Percentiles rank a stretch among this genome's conserved stretches.
These are phyloP conservation scores for Pseudobourletiella spinata DNA, from an alignment of 1,140 invertebrate genomes.

Conservation along the genomic window DNA sequence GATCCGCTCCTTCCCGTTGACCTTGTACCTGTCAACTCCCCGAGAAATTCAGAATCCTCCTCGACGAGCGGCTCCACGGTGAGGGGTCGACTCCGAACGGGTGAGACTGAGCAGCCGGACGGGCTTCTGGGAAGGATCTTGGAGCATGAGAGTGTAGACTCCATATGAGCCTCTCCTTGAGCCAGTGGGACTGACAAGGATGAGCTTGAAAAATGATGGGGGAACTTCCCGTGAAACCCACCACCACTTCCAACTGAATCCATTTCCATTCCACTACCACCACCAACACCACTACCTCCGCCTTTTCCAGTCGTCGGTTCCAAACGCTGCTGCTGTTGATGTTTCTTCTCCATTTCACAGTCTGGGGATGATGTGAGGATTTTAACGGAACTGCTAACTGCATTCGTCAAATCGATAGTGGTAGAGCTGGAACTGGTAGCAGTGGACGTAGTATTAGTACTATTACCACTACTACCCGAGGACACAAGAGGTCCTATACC, in stretches of 20 bases:
- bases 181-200: not conserved
- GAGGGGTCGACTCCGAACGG: not conserved
- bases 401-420: conserved; percentile 2
- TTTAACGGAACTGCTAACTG: not conserved
- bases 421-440: not conserved
- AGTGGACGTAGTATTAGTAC: not conserved
- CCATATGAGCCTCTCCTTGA: not conserved
- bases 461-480: not conserved
- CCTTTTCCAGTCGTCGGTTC: not conserved
- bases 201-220: not conserved
- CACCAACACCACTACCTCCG: not conserved
- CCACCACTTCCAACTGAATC: not conserved
- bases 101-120: not conserved
- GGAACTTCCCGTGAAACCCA: not conserved
- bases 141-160: not conserved
- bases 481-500: not conserved
- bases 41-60: conserved; percentile 11
- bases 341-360: not conserved
- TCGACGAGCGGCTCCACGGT: conserved; percentile 8
- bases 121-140: not conserved
- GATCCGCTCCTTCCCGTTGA: conserved; percentile 21
- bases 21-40: not conserved
- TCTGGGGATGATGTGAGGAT: not conserved
- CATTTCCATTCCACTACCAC: not conserved
- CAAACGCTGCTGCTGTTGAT: not conserved